Conservation (phyloP, 1,140 invertebrate genomes). For the Plectrocnemia conspersa region DNA sequence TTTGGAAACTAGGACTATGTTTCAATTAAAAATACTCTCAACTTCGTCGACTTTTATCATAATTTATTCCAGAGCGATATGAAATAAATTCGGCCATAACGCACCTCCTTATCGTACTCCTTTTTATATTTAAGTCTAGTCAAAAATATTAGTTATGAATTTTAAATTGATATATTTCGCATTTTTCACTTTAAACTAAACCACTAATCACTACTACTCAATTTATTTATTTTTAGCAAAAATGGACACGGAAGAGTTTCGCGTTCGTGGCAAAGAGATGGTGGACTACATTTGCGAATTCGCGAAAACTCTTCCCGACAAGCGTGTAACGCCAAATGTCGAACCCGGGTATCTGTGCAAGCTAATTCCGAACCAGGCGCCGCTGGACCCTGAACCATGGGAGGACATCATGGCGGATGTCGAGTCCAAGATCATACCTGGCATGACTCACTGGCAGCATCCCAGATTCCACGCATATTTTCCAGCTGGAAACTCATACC, state of each 20-base stretch:
- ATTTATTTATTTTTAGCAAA: no score
- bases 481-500: constrained; percentile 94
- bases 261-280: constrained; percentile 88
- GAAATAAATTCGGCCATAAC: no score
- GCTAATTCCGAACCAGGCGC: constrained; percentile 78
- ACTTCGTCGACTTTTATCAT: no score
- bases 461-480: constrained; percentile 99
- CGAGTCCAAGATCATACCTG: constrained; percentile 95
- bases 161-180: no score
- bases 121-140: no score
- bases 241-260: constrained; percentile 90
- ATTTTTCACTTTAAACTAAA: no score
- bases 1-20: no score
- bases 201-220: no score
- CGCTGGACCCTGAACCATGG: constrained; percentile 83
- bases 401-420: constrained; percentile 92
- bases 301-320: constrained; percentile 74
- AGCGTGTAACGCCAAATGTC: constrained; percentile 84
- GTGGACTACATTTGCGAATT: constrained; percentile 98
- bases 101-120: no score
- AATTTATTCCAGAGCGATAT: not conserved
- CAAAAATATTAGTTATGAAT: no score
- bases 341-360: constrained; percentile 87
- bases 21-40: no score
- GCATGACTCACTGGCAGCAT: constrained; percentile 99